Evolutionary conservation across 1,140 invertebrate genomes (phyloP).

Genomic region (Drosophila chauvacae): DNA sequence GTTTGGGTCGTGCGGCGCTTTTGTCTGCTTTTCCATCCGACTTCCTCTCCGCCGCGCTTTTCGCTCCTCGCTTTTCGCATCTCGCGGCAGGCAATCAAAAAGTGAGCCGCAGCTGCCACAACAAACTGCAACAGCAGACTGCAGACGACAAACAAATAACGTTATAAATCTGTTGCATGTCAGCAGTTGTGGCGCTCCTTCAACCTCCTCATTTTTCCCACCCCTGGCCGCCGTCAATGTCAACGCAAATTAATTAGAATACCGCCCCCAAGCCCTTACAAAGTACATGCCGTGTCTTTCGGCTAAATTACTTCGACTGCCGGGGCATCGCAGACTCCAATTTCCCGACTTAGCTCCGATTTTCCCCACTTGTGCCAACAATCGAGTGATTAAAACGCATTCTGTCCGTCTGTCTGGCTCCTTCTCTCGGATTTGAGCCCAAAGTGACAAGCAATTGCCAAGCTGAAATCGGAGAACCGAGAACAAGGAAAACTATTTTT

Average conservation of each 20-base stretch:
- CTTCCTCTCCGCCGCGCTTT: not conserved
- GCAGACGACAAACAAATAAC: constrained; percentile 59
- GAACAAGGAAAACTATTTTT: constrained; percentile 7
- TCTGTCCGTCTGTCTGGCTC: constrained; percentile 1
- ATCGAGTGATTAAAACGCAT: constrained; percentile 38
- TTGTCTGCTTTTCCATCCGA: constrained; percentile 24
- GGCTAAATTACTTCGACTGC: constrained; percentile 41
- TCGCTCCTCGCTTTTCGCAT: not conserved
- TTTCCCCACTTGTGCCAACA: constrained; percentile 18
- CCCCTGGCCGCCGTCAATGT: constrained; percentile 33
- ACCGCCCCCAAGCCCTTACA: constrained; percentile 4
- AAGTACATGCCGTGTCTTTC: constrained; percentile 29
- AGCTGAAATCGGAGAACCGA: constrained; percentile 5
- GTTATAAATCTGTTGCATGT: constrained; percentile 69
- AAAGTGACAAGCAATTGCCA: constrained; percentile 35
- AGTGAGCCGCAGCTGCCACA: constrained; percentile 53
- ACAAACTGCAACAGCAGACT: constrained; percentile 33
- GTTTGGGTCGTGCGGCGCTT: constrained; percentile 37
- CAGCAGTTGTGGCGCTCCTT: constrained; percentile 34
- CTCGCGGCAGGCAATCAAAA: constrained; percentile 45
- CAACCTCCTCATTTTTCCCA: not conserved
- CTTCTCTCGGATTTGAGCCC: not conserved
- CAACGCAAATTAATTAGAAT: constrained; percentile 63
- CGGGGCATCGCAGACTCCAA: constrained; percentile 2
- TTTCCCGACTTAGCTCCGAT: constrained; percentile 15